Base-by-base conservation (phyloP, 2,888 invertebrate species). In the Ichneumoninae sp. region DNA sequence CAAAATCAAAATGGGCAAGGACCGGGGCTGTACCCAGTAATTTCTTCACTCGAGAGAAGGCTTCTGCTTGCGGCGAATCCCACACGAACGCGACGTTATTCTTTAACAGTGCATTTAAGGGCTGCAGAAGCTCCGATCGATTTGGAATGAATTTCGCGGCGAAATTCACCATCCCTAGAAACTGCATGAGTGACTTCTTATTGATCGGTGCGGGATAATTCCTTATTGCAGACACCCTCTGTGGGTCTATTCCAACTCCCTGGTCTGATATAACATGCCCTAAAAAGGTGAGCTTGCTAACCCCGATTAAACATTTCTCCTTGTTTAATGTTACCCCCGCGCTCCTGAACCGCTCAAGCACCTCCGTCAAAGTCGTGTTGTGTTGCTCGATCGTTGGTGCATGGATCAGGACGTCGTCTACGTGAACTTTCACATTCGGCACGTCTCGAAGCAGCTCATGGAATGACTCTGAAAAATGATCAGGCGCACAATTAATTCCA, bases 1-100 rank as follows among this genome's bases (percentile, higher is more conserved):
- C 84, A 10, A 87, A 85, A 79, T 93, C 90, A 84, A 88, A 93
- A 66, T 88, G 85, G 10, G 90, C 87, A 26, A 93, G 86, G 5
- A 89, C 87, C 5, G 92, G 92, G 0, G 88, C 82, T 68, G 86
- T 69, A 8, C 87, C 80, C 8, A 93, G 66, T 30, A 87, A 50
- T 13, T 84, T 10, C 83, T 93, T 93, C 47, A 92, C 78, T 68
- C 86, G 40, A 8, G 88, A 22, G 57, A 91, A 92, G 0, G 90
- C 88, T 69, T 85, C 60, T 50, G 87, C 30, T 62, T 90, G 89
- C 8, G 33, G 19, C 6, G 83, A 76, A 2, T 82, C 72, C 91
- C 91, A 91, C 6, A 85, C 30, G 74, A 87, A 89, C 0, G 65
- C 70, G 0, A 33, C 44, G 8, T 87, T 62, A 0, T 86, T 86